Conservation (phyloP, 1,140 invertebrate species). For the Cyclargus thomasi region DNA sequence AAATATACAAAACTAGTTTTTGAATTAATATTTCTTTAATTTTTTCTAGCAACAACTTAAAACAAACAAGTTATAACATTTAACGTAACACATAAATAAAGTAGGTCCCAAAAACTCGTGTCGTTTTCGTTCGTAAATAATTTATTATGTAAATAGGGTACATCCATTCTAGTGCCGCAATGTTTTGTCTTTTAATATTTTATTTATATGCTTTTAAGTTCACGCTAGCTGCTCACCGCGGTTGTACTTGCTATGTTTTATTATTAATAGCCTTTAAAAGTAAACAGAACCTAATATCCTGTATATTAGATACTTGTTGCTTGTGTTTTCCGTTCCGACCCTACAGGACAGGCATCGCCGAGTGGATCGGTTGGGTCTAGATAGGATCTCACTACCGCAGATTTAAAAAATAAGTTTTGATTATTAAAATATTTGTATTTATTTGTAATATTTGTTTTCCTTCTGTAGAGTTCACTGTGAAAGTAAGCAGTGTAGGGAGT, state of each 20-base stretch:
- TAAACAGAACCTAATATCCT: not conserved
- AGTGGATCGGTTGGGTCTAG: too few relatives aligned
- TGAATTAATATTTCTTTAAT: too few relatives aligned
- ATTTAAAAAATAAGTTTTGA: too few relatives aligned
- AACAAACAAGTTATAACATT: not conserved
- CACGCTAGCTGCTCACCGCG: not conserved
- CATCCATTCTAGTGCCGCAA: not conserved
- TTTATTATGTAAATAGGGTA: not conserved
- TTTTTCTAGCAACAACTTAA: not conserved
- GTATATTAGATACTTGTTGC: not conserved
- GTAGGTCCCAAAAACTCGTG: not conserved
- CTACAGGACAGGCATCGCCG: too few relatives aligned
- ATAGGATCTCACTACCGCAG: too few relatives aligned
- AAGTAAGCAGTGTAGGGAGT: too few relatives aligned
- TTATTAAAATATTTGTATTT: too few relatives aligned
- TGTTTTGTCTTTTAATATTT: not conserved
- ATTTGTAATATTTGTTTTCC: too few relatives aligned
- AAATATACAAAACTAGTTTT: too few relatives aligned
- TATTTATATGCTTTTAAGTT: constrained; percentile 16
- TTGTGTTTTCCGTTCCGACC: not conserved
- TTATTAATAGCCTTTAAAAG: too few relatives aligned
- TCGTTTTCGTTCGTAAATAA: not conserved
- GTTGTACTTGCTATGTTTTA: not conserved
- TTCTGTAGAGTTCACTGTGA: too few relatives aligned
- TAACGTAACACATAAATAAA: not conserved